Conservation (phyloP, 2,888 invertebrate species). For the Punctoribates punctum region DNA sequence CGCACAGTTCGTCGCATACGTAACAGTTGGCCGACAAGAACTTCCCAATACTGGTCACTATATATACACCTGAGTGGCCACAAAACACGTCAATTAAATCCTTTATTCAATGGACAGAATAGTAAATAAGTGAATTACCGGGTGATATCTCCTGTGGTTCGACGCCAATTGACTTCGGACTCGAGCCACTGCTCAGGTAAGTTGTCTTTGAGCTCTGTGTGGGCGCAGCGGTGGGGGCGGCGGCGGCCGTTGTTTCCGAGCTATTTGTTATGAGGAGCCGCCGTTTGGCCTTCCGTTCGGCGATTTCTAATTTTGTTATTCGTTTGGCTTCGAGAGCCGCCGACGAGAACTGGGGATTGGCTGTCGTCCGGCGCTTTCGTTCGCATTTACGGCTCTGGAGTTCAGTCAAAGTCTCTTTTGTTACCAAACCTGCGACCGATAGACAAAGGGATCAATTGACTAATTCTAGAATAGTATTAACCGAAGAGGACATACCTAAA, state of each 20-base stretch:
- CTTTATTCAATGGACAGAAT: neutral
- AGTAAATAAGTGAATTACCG: neutral
- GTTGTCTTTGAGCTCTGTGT: neutral
- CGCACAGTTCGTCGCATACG: conserved; percentile 40
- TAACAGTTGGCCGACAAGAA: conserved; percentile 26
- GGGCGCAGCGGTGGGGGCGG: neutral
- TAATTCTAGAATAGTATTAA: neutral
- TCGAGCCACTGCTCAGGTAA: neutral
- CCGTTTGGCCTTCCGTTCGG: conserved; percentile 38
- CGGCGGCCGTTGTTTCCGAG: too few species aligned
- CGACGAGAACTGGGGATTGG: conserved; percentile 55
- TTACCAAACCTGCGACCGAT: too few species aligned
- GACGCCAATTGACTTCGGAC: neutral
- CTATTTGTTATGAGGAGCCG: conserved; percentile 20
- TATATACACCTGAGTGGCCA: neutral
- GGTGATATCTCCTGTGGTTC: conserved; percentile 15
- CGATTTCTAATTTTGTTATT: conserved; percentile 43
- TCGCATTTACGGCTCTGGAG: conserved; percentile 52
- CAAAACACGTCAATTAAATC: neutral
- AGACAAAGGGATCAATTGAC: conserved; percentile 44
- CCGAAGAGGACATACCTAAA: neutral
- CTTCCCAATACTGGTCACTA: conserved; percentile 11
- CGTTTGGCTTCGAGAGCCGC: conserved; percentile 51
- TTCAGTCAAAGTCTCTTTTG: conserved; percentile 49
- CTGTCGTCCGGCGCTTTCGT: conserved; percentile 54